Base-by-base conservation (phyloP, 2,888 invertebrate species). In the Zaprionus obscuricornis region DNA sequence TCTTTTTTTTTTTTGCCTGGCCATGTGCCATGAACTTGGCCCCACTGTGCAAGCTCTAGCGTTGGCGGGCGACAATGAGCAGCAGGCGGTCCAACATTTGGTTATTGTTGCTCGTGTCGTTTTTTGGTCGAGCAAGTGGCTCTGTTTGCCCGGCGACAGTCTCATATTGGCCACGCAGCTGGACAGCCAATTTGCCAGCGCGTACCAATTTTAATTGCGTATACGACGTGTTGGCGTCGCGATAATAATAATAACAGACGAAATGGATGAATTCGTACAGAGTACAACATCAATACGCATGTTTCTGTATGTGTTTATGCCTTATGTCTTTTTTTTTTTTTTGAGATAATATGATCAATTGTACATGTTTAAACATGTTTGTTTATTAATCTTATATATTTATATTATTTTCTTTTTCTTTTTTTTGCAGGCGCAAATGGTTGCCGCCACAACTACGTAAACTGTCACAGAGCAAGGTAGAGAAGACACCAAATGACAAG, bases 381-480 rank as follows among this genome's bases (percentile, higher is more conserved):
- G 3, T 13, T 10, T 18, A 11, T 24, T 26, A 18, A 20, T 26
- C 8, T 26, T 6, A 20, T 36, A 37, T 43, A 1, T 45, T 26
- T 17, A 7, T 10, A n/a, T 18, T 17, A 10, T 45, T 33, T 20
- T 27, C 0, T n/a, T 13, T 16, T 14, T n/a, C 4, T 11, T 0
- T 13, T 27, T 1, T 16, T 83, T 72, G 8, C 90, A 96, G 95
- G 90, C 93, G 95, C 88, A 97, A 97, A 93, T 96, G 97, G 96
- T 92, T 98, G 89, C 95, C 97, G 64, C 96, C 94, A 89, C 93
- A 95, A 43, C 92, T 97, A 59, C 93, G 97, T 74, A 98, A 98
- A 90, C 92, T 96, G 75, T 96, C 97, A 75, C 96, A 96, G 90
- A 95, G 95, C 77, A 96, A 96, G 91, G 94, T 95, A 67, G 96